These are phyloP conservation scores for Dendrolimus houi DNA, from an alignment of 2,888 invertebrate species.

Conservation along the genomic window DNA sequence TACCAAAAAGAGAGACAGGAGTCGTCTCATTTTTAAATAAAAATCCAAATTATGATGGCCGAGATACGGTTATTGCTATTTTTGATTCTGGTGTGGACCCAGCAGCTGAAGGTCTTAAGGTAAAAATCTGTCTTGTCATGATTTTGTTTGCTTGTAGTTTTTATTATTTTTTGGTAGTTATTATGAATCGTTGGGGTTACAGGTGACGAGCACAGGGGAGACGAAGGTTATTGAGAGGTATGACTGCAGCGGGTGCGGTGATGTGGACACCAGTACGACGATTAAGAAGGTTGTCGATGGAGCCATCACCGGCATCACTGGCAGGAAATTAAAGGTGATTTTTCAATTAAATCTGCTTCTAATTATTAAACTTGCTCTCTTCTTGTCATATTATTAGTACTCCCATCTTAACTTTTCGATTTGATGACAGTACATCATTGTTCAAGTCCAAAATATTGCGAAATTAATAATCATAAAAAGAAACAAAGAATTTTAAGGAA, in stretches of 20 bases:
- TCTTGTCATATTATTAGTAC: no score
- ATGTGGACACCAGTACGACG: constrained; percentile 90
- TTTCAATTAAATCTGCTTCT: neutral
- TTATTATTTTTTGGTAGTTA: constrained; percentile 21
- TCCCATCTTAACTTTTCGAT: no score
- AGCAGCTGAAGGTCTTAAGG: constrained; percentile 95
- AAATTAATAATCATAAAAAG: no score
- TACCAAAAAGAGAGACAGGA: constrained; percentile 97
- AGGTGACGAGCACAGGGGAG: constrained; percentile 92
- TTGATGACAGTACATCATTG: no score
- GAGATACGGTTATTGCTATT: constrained; percentile 94
- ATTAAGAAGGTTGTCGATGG: constrained; percentile 78
- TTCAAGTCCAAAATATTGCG: no score
- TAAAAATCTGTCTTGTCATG: constrained; percentile 73
- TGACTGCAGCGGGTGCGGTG: constrained; percentile 97
- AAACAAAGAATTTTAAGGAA: no score
- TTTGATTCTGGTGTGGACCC: constrained; percentile 99
- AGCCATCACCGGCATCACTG: constrained; percentile 88
- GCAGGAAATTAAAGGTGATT: constrained; percentile 89
- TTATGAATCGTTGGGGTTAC: constrained; percentile 22
- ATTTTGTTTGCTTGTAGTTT: constrained; percentile 43
- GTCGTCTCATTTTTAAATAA: constrained; percentile 90
- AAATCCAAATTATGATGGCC: constrained; percentile 94
- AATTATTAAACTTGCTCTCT: no score
- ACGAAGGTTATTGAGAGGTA: constrained; percentile 95